phyloP scores from a whole-genome alignment of 2,113 vertebrate genomes.

The Hyla sarda region DNA sequence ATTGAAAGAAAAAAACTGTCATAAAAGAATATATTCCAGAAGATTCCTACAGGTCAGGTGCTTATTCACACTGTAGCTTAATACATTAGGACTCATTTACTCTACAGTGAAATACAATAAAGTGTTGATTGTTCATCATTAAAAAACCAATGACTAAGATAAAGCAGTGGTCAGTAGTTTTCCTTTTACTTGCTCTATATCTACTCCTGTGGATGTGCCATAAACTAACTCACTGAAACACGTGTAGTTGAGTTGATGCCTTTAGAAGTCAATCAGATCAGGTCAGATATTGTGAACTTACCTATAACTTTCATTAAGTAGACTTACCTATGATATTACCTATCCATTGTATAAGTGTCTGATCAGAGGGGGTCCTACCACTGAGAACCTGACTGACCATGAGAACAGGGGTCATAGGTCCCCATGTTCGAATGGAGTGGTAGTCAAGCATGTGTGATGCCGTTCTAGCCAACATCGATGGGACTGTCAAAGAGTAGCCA shows the following conservation, averaged over 20 bases:
- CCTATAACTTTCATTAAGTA: neutral
- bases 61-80: neutral
- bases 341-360: no score
- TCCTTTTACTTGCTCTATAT: neutral
- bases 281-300: neutral
- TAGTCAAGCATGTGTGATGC: no score
- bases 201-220: neutral
- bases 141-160: neutral
- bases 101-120: slow-evolving; percentile 8
- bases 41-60: neutral
- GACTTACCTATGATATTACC: neutral
- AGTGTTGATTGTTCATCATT: neutral
- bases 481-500: no score
- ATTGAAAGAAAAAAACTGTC: slow-evolving; percentile 47
- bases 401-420: no score
- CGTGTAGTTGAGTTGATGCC: no score
- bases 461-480: no score
- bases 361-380: no score
- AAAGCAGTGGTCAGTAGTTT: neutral
- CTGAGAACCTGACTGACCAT: no score
- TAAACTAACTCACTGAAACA: neutral
- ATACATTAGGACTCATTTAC: neutral
- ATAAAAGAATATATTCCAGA: slow-evolving; percentile 11
- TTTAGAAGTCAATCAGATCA: neutral
- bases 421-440: no score